Evolutionary conservation across 35 echinoderm and acorn worm genomes (phyloP).

Genomic region (Heliocidaris erythrogramma): DNA sequence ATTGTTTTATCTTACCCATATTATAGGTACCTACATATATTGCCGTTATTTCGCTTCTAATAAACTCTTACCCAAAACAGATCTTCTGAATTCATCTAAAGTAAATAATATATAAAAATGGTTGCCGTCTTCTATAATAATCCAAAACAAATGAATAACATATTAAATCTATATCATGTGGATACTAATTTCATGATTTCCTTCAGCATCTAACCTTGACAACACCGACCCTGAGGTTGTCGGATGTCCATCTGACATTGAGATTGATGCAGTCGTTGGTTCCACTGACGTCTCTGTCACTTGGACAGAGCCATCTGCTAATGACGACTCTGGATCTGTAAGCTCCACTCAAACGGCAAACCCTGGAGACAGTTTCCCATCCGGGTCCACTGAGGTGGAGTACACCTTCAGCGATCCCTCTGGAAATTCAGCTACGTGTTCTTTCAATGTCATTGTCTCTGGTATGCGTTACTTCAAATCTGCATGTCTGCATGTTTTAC

Average conservation of each 20-base stretch:
- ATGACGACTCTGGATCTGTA: constrained; percentile 22
- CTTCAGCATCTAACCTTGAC: neutral
- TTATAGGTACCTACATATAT: neutral
- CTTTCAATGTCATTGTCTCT: constrained; percentile 48
- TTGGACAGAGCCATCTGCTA: constrained; percentile 8
- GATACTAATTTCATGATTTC: neutral
- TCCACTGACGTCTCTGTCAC: constrained; percentile 35
- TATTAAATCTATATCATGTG: neutral
- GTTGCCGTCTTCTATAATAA: no score
- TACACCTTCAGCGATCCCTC: constrained; percentile 64
- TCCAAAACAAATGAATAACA: no score
- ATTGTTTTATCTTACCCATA: neutral
- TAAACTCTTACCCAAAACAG: no score
- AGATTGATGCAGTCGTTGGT: neutral
- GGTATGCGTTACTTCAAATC: neutral
- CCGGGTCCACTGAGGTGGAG: constrained; percentile 55
- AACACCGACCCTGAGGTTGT: neutral
- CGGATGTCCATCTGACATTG: constrained; percentile 26
- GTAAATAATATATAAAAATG: no score
- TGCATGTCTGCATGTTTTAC: no score
- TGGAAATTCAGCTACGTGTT: constrained; percentile 56
- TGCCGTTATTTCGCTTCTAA: no score
- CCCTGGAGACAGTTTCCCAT: constrained; percentile 53
- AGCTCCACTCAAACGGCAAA: constrained; percentile 37
- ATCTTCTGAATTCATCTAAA: no score